A percentile compares a stretch with the other conserved stretches of the same genome.
Evolutionary conservation across 1,140 invertebrate species (phyloP).

Genomic region (Drosophila auraria): DNA sequence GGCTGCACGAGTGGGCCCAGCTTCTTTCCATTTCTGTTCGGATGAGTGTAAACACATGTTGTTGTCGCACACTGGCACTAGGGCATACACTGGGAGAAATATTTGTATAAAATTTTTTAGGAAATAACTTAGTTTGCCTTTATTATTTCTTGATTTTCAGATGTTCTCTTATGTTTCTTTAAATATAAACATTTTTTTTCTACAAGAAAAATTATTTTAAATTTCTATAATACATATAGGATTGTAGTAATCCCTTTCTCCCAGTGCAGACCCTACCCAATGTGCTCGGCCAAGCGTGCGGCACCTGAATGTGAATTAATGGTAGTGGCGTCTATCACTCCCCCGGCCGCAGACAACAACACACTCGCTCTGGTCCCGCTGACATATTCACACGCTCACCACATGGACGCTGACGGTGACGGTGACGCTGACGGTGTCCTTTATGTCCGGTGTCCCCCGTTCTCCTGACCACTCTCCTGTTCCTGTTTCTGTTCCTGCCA

Average conservation of each 20-base stretch:
- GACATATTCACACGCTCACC: slow-evolving; percentile 63
- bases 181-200: no score
- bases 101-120: neutral
- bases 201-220: no score
- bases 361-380: slow-evolving; percentile 18
- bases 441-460: slow-evolving; percentile 2
- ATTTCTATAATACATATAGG: no score
- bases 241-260: neutral
- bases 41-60: slow-evolving; percentile 73
- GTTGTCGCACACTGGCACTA: slow-evolving; percentile 45
- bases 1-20: slow-evolving; percentile 71
- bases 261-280: slow-evolving; percentile 23
- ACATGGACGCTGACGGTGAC: slow-evolving; percentile 19
- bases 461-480: slow-evolving; percentile 40
- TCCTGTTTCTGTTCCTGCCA: slow-evolving; percentile 15
- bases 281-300: slow-evolving; percentile 69
- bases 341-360: slow-evolving; percentile 72
- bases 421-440: slow-evolving; percentile 19
- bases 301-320: slow-evolving; percentile 82
- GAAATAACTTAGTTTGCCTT: neutral
- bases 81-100: slow-evolving; percentile 9
- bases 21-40: slow-evolving; percentile 35
- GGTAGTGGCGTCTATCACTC: slow-evolving; percentile 81
- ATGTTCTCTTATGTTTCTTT: neutral
- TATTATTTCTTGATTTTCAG: neutral